Evolutionary conservation across 2,113 vertebrate genomes (phyloP), one percentile per base, ranked within the genome.

Genomic region (Lepus americanus): DNA sequence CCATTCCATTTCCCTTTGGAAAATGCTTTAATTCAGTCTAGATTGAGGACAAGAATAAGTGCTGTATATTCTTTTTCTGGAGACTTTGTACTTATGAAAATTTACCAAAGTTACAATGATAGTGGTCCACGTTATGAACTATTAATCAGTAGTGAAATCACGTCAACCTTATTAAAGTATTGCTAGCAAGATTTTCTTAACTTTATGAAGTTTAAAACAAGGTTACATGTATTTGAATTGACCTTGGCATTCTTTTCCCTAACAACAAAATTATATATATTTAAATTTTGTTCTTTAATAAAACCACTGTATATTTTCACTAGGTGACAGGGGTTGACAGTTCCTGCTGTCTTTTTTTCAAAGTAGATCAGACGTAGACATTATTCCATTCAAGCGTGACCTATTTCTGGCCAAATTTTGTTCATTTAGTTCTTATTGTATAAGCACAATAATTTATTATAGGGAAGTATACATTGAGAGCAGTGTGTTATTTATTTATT

Each of bases 241-340:
- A 89, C 96, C 8, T 84, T 95, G 76, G 12, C 4, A 19, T 84
- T 94, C 4, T 83, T 87, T 96, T 84, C 49, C 33, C 59, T 53
- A 29, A 53, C 9, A 73, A 85, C 78, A 93, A 87, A 94, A 67
- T 70, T 92, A 44, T 63, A 59, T 39, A 63, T 17, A 49, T 80
- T 36, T 19, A 72, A 80, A 86, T 31, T 81, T 31, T 93, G 14
- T 51, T 29, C 22, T 69, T 64, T 92, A 64, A 49, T 77, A 17
- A 84, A 94, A 70, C 9, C 78, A n/a, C 9, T 51, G 3, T 33
- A 10, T 90, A 31, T 67, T 72, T 90, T 9, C 69, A 44, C 23
- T 89, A 51, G 25, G 11, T 86, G 79, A 27, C 69, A 36, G 49
- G 29, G 12, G 36, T 72, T 70, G 55, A 3, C 82, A 73, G 29